A percentile compares a stretch with the other conserved stretches of the same genome.
Evolutionary conservation across 2,888 invertebrate genomes (phyloP).

Genomic region (Pherbina coryleti): DNA sequence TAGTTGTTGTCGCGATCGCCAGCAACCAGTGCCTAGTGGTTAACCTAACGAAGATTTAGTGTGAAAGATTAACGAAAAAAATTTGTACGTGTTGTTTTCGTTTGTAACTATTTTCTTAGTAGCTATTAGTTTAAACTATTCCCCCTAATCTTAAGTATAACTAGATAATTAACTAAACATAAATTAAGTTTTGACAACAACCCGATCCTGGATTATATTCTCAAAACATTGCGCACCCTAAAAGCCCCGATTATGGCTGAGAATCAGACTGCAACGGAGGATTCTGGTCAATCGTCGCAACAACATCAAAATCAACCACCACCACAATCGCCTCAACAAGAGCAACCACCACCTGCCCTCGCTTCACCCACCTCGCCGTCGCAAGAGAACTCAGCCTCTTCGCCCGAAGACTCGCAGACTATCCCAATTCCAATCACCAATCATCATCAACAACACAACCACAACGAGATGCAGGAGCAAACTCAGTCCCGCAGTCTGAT

Average conservation of each 20-base stretch:
- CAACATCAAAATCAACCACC: conserved; percentile 59
- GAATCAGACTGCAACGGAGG: conserved; percentile 68
- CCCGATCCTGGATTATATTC: conserved; percentile 67
- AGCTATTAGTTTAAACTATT: conserved; percentile 7
- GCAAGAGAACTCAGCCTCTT: conserved; percentile 45
- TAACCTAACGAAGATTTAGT: not conserved
- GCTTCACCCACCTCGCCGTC: conserved; percentile 50
- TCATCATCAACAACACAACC: conserved; percentile 45
- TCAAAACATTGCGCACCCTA: conserved; percentile 66
- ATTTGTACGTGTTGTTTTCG: conserved; percentile 34
- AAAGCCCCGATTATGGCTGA: conserved; percentile 69
- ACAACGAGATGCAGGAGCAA: conserved; percentile 42
- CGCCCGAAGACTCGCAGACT: conserved; percentile 38
- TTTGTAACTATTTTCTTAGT: not conserved
- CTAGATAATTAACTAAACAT: conserved; percentile 31
- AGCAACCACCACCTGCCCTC: conserved; percentile 51
- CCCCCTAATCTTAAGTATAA: conserved; percentile 40
- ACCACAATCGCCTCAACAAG: conserved; percentile 51
- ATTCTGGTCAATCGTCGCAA: conserved; percentile 66
- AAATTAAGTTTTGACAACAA: conserved; percentile 32
- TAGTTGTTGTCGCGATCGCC: conserved; percentile 2
- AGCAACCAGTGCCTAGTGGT: conserved; percentile 25
- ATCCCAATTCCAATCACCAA: conserved; percentile 23
- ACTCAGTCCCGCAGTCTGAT: conserved; percentile 58
- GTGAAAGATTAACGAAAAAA: conserved; percentile 12